Base-by-base conservation (phyloP, 2,797 vertebrate species). In the Phalloptychus januarius region DNA sequence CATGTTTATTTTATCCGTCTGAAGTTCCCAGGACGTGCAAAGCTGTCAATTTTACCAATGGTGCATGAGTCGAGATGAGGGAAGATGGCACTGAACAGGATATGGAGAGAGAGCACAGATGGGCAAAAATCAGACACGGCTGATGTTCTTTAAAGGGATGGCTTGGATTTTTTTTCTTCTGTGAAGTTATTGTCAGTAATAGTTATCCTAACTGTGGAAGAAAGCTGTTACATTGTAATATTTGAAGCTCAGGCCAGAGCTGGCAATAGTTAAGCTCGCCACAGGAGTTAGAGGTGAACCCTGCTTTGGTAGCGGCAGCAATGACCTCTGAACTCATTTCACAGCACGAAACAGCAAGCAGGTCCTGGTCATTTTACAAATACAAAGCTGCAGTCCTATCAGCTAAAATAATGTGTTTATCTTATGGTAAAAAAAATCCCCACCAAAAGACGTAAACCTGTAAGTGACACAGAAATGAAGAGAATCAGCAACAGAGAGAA, bases 21-120 rank as follows among this genome's bases (percentile, higher is more conserved):
- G 88, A 91, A 91, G 92, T 95, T 94, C 94, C 94, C 93, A 93
- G 91, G 93, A 95, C 86, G 87, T 92, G 89, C 86, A 87, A 86
- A 91, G 93, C 93, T 95, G 94, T 95, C 94, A 95, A 86, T 91
- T 91, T 90, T 80, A 90, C 91, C 93, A 86, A 80, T 73, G 90
- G 91, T 92, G 93, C 89, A 88, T 92, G 88, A 92, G 89, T 79
- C 80, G 61, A 89, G 85, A 91, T 92, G 86, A 88, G 86, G 81
- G 87, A 91, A 89, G 85, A 90, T 86, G 89, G 92, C 88, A 88
- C 54, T 7, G 54, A 91, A 81, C 71, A 82, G 80, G 85, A 92
- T 85, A 73, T 50, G 82, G 82, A 85, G 77, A 72, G 75, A 82
- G 82, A 77, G 82, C 91, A 91, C 92, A 94, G 92, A 94, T 95